Conservation (phyloP, 2,113 vertebrate species). For the Perognathus longimembris region DNA sequence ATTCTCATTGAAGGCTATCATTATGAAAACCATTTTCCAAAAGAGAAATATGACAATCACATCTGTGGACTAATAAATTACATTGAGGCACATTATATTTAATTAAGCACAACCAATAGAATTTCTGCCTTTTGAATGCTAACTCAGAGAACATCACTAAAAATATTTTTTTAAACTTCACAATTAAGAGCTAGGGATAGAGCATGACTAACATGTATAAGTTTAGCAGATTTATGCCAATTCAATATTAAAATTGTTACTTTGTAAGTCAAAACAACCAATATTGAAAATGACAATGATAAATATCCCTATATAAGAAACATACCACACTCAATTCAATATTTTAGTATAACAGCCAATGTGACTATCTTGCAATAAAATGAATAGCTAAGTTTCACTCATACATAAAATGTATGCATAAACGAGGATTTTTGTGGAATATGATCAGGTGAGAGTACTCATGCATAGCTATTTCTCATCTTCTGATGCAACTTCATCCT, state of each 20-base stretch:
- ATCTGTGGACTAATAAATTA: background rate
- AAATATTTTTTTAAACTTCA: background rate
- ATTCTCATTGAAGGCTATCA: background rate
- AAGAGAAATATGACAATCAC: background rate
- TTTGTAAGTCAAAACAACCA: background rate
- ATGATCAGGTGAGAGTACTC: background rate
- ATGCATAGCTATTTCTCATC: background rate
- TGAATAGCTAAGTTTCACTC: background rate
- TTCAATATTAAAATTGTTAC: background rate
- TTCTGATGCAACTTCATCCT: background rate
- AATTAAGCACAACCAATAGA: background rate
- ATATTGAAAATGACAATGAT: background rate
- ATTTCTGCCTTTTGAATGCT: background rate
- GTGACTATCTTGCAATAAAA: background rate
- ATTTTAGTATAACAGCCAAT: background rate
- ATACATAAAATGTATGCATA: background rate
- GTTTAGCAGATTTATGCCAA: background rate
- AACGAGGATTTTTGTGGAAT: background rate
- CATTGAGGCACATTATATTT: background rate
- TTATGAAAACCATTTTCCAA: background rate
- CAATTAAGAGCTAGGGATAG: background rate
- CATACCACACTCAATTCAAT: background rate
- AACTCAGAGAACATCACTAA: background rate
- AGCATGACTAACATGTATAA: background rate
- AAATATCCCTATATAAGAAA: background rate